Evolutionary conservation across 2,888 invertebrate genomes (phyloP).

Genomic region (Coleophora deauratella): DNA sequence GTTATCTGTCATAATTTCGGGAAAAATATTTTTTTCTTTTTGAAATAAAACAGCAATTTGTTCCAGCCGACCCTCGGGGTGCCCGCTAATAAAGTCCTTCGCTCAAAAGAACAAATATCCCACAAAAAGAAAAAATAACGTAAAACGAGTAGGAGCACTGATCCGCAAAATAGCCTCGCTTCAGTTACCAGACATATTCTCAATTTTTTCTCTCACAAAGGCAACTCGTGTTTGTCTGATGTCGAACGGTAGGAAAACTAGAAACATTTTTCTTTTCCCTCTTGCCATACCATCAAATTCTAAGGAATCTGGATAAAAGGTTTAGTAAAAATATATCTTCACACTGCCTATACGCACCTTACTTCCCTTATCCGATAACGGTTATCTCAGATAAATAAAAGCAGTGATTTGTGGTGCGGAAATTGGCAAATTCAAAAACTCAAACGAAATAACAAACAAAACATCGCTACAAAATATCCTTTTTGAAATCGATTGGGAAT

Average conservation of each 20-base stretch:
- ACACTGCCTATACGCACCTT: no score
- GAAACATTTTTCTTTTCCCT: no score
- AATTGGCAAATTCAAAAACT: no score
- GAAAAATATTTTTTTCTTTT: no score
- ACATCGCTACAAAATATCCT: conserved; percentile 40
- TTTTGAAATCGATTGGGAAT: conserved; percentile 63
- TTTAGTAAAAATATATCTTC: no score
- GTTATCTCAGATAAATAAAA: no score
- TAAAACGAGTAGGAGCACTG: conserved; percentile 30
- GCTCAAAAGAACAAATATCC: conserved; percentile 3
- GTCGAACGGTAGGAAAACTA: not conserved
- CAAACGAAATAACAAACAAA: conserved; percentile 32
- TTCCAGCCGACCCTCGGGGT: conserved; percentile 8
- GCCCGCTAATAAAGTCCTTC: conserved; percentile 1
- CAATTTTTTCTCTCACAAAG: conserved; percentile 21
- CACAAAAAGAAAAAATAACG: conserved; percentile 26
- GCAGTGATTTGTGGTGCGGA: no score
- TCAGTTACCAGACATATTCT: conserved; percentile 29
- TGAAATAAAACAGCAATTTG: no score
- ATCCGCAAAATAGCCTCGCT: conserved; percentile 39
- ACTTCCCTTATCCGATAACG: no score
- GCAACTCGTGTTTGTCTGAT: conserved; percentile 21
- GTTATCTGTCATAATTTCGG: no score
- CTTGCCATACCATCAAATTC: no score
- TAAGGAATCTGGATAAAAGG: no score